These are phyloP conservation scores for Florisuga fusca DNA, from an alignment of 2,797 vertebrate species.

Conservation along the genomic window DNA sequence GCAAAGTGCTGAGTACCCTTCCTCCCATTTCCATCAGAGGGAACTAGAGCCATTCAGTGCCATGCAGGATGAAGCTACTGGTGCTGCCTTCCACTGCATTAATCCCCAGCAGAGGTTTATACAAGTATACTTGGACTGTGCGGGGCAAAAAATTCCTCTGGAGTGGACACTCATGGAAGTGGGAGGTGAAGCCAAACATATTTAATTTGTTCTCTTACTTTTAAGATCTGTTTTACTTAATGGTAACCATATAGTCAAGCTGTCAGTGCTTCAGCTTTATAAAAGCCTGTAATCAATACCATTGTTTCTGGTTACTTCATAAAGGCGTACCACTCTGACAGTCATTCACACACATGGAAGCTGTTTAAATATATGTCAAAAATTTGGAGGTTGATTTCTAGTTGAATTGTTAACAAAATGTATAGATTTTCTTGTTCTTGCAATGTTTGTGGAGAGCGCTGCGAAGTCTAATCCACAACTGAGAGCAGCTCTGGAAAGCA, in stretches of 20 bases:
- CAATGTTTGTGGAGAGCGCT: background rate
- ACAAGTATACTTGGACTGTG: background rate
- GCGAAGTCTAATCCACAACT: background rate
- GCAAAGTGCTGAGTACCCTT: background rate
- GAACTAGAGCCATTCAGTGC: background rate
- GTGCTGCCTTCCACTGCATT: background rate
- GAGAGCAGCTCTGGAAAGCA: background rate
- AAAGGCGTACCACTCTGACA: background rate
- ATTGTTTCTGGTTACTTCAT: background rate
- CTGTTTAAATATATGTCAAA: background rate
- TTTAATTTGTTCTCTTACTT: background rate
- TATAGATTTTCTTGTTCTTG: constrained; percentile 5
- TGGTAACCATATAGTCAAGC: constrained; percentile 30
- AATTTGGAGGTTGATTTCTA: constrained; percentile 5
- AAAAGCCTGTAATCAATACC: background rate
- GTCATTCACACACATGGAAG: background rate
- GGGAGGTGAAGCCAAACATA: background rate
- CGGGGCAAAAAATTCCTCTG: background rate
- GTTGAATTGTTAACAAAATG: background rate
- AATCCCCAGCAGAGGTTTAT: background rate
- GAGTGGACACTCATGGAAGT: background rate
- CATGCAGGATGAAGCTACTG: background rate
- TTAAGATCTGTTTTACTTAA: constrained; percentile 57
- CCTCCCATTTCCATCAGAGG: background rate
- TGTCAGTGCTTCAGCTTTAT: background rate